Evolutionary conservation across 1,140 invertebrate genomes (phyloP), one percentile per base, ranked within the genome.

Genomic region (Arion vulgaris): DNA sequence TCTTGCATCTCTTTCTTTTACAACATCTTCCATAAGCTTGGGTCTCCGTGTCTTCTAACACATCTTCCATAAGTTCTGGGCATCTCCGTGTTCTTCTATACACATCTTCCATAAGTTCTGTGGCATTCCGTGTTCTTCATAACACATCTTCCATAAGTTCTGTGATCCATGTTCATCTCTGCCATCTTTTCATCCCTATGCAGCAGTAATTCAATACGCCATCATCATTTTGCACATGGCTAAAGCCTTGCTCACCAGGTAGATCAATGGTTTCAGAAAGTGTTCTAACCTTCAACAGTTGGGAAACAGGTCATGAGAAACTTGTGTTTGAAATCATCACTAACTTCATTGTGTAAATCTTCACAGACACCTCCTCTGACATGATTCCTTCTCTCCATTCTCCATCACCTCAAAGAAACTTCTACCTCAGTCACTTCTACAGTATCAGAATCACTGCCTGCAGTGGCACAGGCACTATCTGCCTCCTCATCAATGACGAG

Each of bases 141-240:
- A n/a, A 23, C 5, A 2, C 9, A 11, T 11, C 53, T 57, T n/a
- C 53, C 53, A 57, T n/a, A 4, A 15, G 53, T 23, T 32, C n/a
- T n/a, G n/a, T n/a, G n/a, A n/a, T n/a, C n/a, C n/a, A n/a, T n/a
- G n/a, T n/a, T 23, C 28, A 36, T 49, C 9, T 77, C 45, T 53
- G 7, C 49, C 32, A 83, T 78, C 19, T 45, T 26, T 72, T 81
- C 68, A 11, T 85, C 75, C 68, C 77, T 74, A 81, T 74, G 39
- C 15, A 49, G 26, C 41, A 66, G 45, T n/a, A 57, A 53, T 11
- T 38, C 66, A n/a, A 62, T 11, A 69, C 72, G 71, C 28, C 62
- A 7, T 80, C 5, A 4, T 57, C 34, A 81, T 34, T 11, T 2
- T 57, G 19, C 34, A 28, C 38, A n/a, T 80, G 41, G 26, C 23